Conservation (phyloP, 2,797 vertebrate genomes). For the Chelon labrosus region DNA sequence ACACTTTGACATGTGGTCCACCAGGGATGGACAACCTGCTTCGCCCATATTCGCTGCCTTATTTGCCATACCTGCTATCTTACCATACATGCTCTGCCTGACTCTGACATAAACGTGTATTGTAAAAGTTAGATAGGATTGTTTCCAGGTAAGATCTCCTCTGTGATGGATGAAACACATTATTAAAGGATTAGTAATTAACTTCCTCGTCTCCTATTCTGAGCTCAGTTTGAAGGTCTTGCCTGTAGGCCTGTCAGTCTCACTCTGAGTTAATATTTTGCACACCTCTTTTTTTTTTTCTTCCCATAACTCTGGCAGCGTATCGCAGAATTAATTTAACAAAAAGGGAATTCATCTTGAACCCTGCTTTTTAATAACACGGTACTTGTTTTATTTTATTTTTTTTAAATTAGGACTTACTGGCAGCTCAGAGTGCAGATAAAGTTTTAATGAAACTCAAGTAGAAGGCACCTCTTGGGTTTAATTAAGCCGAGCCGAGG, state of each 20-base stretch:
- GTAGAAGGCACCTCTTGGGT: constrained; percentile 16
- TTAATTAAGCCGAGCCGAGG: constrained; percentile 28
- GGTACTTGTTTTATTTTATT: constrained; percentile 8
- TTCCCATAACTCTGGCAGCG: constrained; percentile 8
- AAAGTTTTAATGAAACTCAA: constrained; percentile 34
- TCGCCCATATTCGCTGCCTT: too few species aligned
- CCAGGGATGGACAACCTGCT: too few species aligned
- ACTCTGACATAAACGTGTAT: constrained; percentile 8
- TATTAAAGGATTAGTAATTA: constrained; percentile 45
- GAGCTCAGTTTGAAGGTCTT: constrained; percentile 30
- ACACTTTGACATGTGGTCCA: background rate
- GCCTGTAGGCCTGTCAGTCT: constrained; percentile 39
- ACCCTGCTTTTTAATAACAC: constrained; percentile 2
- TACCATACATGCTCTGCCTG: background rate
- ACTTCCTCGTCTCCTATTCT: constrained; percentile 36
- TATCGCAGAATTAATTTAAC: constrained; percentile 26
- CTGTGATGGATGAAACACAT: constrained; percentile 46
- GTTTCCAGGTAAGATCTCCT: constrained; percentile 5
- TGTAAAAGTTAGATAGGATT: constrained; percentile 9
- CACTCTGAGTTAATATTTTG: constrained; percentile 8
- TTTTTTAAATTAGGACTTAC: background rate
- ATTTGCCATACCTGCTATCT: background rate
- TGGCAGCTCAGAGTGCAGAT: constrained; percentile 3
- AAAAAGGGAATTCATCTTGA: constrained; percentile 43
- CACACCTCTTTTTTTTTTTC: constrained; percentile 14